Evolutionary conservation across 1,140 invertebrate genomes (phyloP), one percentile per base, ranked within the genome.

Genomic region (Bradynema listronoti): DNA sequence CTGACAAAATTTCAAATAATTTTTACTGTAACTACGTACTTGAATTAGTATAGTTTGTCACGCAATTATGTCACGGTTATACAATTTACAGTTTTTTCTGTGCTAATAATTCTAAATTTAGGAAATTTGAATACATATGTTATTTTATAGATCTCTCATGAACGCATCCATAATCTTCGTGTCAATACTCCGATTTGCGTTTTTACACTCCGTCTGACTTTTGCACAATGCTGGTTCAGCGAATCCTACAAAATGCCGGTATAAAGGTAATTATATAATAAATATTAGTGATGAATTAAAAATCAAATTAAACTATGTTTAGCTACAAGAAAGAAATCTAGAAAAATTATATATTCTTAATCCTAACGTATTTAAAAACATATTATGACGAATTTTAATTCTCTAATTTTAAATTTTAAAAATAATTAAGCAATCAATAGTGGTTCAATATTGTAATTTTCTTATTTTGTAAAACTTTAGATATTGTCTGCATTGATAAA

Each of bases 221-320:
- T 9, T 14, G 3, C 58, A 61, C 36, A 34, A n/a, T 25, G 63
- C 61, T 4, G 49, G 27, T 6, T 36, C 65, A 39, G 5, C 5
- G 27, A 61, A 61, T 22, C 25, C 29, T 4, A 16, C n/a, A 2
- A 66, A 66, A 19, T 61, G 58, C 34, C 58, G 58, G 39, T 61
- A 61, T 30, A 58, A 66, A 56, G 58, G 58, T 61, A 6, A 58
- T 19, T 39, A 11, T 39, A 11, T 11, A 39, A 11, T 39, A 39
- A 39, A 19, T 11, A 19, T 19, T 11, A 11, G 11, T 39, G 36
- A 39, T 39, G 19, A 39, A 11, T 39, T n/a, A n/a, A n/a, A n/a
- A n/a, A n/a, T 39, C 19, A 11, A 19, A 39, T 39, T 19, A 39
- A 11, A 19, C 11, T 11, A 11, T 39, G 36, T 39, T 39, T 39